A percentile compares a stretch with the other conserved stretches of the same genome.
Conservation (phyloP, 2,113 vertebrate genomes). For the Agelaius phoeniceus region DNA sequence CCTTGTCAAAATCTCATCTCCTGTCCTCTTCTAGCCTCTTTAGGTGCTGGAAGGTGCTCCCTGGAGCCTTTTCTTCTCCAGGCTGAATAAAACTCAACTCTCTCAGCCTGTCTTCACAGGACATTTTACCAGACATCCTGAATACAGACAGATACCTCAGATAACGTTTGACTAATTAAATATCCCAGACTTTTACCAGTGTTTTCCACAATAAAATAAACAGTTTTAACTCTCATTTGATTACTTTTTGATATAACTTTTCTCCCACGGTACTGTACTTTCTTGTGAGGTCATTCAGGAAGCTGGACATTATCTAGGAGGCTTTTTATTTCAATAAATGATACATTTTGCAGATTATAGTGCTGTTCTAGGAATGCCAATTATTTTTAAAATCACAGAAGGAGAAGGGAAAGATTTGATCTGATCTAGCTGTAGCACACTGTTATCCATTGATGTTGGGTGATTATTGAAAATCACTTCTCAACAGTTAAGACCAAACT, state of each 20-base stretch:
- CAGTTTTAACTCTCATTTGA: neutral
- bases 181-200: neutral
- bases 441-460: neutral
- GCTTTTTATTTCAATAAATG: neutral
- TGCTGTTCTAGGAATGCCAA: neutral
- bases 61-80: neutral
- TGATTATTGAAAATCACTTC: slow-evolving; percentile 21
- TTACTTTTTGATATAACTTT: neutral
- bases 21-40: neutral
- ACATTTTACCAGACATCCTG: neutral
- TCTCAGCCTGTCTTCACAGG: neutral
- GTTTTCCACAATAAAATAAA: neutral
- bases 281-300: neutral
- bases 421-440: neutral
- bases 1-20: neutral
- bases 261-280: neutral
- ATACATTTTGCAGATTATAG: neutral
- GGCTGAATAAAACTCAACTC: neutral
- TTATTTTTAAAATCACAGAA: slow-evolving; percentile 26
- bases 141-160: neutral
- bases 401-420: slow-evolving; percentile 16
- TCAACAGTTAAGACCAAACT: slow-evolving; percentile 5
- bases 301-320: neutral
- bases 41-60: neutral
- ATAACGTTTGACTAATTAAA: neutral